Percentiles rank a stretch among this genome's conserved stretches.
Conservation (phyloP, 2,888 invertebrate species). For the Ornithoptera priamus region DNA sequence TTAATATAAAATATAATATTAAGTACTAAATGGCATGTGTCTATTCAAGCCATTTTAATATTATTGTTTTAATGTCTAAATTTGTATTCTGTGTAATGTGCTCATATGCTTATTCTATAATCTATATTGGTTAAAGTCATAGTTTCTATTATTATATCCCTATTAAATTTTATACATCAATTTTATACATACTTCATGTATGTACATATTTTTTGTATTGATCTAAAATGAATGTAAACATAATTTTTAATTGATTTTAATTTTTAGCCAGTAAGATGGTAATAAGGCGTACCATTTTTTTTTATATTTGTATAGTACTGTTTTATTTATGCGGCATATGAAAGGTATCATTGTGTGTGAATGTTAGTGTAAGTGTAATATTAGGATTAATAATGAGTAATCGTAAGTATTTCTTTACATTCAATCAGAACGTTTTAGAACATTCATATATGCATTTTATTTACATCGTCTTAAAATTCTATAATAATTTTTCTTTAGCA, state of each 20-base stretch:
- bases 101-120: background rate
- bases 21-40: too few relatives aligned
- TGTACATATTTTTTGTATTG: background rate
- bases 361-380: background rate
- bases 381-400: constrained; percentile 15
- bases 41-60: too few relatives aligned
- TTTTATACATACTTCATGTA: background rate
- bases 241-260: background rate
- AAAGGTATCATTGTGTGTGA: background rate
- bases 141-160: background rate
- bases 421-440: background rate
- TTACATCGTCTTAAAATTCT: background rate
- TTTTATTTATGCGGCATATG: background rate
- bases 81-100: background rate
- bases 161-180: background rate
- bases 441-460: background rate
- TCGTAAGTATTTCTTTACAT: constrained; percentile 14
- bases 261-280: background rate
- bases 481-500: constrained; percentile 43
- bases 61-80: background rate
- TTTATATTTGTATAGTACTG: background rate
- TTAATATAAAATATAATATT: too few relatives aligned
- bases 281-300: background rate
- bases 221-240: background rate
- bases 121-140: background rate